A percentile compares a stretch with the other conserved stretches of the same genome.
Conservation (phyloP, 2,888 invertebrate genomes). For the Thera britannica region DNA sequence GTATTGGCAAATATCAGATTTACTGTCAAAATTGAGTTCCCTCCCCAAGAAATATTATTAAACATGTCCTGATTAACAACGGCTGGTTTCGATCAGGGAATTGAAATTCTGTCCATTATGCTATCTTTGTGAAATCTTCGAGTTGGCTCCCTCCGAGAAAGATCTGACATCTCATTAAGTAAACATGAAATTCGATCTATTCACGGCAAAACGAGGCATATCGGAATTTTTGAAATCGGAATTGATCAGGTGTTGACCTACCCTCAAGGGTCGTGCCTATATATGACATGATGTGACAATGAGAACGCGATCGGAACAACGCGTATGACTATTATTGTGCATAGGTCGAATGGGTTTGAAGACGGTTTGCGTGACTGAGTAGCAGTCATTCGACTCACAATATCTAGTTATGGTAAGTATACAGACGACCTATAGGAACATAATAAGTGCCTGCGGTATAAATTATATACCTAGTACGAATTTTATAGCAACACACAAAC, state of each 20-base stretch:
- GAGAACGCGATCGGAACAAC: slow-evolving; percentile 25
- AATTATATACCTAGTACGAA: too few species aligned
- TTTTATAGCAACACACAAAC: too few species aligned
- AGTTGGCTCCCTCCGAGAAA: slow-evolving; percentile 14
- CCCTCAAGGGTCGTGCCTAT: slow-evolving; percentile 20
- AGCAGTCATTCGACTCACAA: slow-evolving; percentile 31
- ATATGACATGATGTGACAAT: slow-evolving; percentile 28
- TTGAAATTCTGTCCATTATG: slow-evolving; percentile 12
- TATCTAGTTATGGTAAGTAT: slow-evolving; percentile 8
- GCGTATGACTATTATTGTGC: slow-evolving; percentile 15
- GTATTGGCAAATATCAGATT: not conserved
- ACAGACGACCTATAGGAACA: too few species aligned
- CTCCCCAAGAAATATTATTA: not conserved
- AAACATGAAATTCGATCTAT: slow-evolving; percentile 34
- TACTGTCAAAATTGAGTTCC: not conserved
- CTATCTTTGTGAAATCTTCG: slow-evolving; percentile 19
- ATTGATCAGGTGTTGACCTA: slow-evolving; percentile 30
- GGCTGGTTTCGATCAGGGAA: slow-evolving; percentile 11
- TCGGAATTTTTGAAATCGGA: slow-evolving; percentile 33
- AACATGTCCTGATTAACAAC: not conserved
- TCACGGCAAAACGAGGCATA: slow-evolving; percentile 32
- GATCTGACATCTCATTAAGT: slow-evolving; percentile 29
- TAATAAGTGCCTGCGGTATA: too few species aligned
- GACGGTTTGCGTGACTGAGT: slow-evolving; percentile 39
- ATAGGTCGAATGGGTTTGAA: slow-evolving; percentile 38